A percentile compares a stretch with the other conserved stretches of the same genome.
phyloP scores from a whole-genome alignment of 2,888 invertebrate species.

The Fragum fragum region DNA sequence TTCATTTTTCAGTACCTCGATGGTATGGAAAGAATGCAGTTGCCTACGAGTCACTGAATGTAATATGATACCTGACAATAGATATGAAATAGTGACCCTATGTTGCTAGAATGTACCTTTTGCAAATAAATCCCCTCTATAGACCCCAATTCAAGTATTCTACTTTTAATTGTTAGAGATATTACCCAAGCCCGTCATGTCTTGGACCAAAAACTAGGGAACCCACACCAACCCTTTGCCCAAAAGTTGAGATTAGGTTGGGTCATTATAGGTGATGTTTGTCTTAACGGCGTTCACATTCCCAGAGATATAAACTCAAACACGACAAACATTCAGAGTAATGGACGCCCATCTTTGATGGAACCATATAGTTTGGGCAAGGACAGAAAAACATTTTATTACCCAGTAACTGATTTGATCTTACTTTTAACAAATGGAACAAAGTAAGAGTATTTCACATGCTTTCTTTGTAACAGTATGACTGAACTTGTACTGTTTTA shows the following conservation, averaged over 20 bases:
- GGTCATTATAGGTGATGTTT: constrained; percentile 45
- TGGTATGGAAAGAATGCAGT: constrained; percentile 12
- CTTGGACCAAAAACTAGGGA: constrained; percentile 28
- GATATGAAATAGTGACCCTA: constrained; percentile 36
- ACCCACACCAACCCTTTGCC: constrained; percentile 15
- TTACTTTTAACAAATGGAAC: too few relatives aligned
- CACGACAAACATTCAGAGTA: constrained; percentile 33
- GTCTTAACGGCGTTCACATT: constrained; percentile 30
- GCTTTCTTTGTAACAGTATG: too few relatives aligned
- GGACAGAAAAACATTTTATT: too few relatives aligned
- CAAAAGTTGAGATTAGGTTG: constrained; percentile 40
- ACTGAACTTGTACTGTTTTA: too few relatives aligned
- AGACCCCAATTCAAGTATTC: constrained; percentile 5
- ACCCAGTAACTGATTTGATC: too few relatives aligned
- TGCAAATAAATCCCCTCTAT: constrained; percentile 14
- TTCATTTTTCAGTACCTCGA: constrained; percentile 40
- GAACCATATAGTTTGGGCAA: too few relatives aligned
- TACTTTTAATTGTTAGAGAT: constrained; percentile 30
- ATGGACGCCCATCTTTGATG: constrained; percentile 32
- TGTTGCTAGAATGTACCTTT: constrained; percentile 17
- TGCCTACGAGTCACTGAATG: constrained; percentile 45
- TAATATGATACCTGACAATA: constrained; percentile 33
- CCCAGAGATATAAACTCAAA: constrained; percentile 13
- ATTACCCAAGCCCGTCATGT: constrained; percentile 23
- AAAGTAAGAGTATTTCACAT: too few relatives aligned